A percentile compares a stretch with the other conserved stretches of the same genome.
phyloP scores from a whole-genome alignment of 2,113 vertebrate genomes.

The Nansenia antarctica region DNA sequence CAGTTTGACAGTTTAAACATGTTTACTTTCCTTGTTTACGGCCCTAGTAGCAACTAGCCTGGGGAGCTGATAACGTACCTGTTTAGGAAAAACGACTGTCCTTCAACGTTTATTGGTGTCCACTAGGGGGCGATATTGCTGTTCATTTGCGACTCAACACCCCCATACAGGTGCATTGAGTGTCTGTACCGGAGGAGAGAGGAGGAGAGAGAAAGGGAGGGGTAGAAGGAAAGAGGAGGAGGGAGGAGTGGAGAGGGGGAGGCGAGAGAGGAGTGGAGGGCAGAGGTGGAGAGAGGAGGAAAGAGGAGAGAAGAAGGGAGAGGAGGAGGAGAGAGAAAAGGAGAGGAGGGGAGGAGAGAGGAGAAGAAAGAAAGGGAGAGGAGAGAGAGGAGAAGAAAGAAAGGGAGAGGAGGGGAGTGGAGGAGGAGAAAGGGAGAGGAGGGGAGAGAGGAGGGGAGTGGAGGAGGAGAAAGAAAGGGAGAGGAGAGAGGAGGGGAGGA shows the following conservation, averaged over 20 bases:
- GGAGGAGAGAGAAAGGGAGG: slow-evolving; percentile 30
- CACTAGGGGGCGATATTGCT: too few relatives aligned
- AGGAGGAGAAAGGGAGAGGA: neutral
- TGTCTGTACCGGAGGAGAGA: slow-evolving; percentile 54
- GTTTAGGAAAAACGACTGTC: too few relatives aligned
- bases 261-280: neutral
- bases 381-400: neutral
- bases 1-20: too few relatives aligned
- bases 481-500: neutral
- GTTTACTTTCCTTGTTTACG: too few relatives aligned
- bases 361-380: neutral
- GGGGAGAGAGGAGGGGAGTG: slow-evolving; percentile 5
- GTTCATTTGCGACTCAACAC: too few relatives aligned
- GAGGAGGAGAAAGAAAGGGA: neutral
- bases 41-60: too few relatives aligned
- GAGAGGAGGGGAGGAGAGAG: neutral
- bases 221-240: too few relatives aligned
- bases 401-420: neutral
- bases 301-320: neutral
- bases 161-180: too few relatives aligned
- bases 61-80: too few relatives aligned
- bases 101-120: too few relatives aligned
- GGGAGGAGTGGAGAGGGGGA: neutral
- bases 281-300: neutral
- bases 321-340: neutral